Evolutionary conservation across 2,888 invertebrate species (phyloP).

Genomic region (Pterostichus niger): DNA sequence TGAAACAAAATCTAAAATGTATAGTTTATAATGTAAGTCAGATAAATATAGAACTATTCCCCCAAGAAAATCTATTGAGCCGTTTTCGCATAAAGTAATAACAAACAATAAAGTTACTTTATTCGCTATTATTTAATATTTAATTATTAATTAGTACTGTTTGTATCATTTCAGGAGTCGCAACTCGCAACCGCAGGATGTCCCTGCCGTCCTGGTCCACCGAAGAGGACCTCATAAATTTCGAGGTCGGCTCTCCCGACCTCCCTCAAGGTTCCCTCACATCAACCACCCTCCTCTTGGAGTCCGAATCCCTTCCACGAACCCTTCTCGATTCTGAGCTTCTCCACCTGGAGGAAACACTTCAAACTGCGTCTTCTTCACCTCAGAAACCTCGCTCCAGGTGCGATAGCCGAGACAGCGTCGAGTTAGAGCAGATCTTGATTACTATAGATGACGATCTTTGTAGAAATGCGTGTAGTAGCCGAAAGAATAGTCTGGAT

Average conservation of each 20-base stretch:
- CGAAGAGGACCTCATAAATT: slow-evolving; percentile 74
- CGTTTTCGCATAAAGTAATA: too few relatives aligned
- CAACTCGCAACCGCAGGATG: slow-evolving; percentile 11
- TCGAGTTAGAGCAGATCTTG: slow-evolving; percentile 75
- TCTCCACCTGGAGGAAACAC: slow-evolving; percentile 74
- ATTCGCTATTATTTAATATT: too few relatives aligned
- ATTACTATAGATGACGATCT: slow-evolving; percentile 74
- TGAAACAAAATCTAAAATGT: too few relatives aligned
- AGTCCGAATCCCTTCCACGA: slow-evolving; percentile 69
- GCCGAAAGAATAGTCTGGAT: slow-evolving; percentile 18
- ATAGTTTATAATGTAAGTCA: too few relatives aligned
- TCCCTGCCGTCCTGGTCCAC: slow-evolving; percentile 50
- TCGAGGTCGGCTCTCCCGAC: slow-evolving; percentile 73
- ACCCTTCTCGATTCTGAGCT: slow-evolving; percentile 75
- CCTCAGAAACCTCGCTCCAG: slow-evolving; percentile 52
- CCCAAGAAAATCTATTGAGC: too few relatives aligned
- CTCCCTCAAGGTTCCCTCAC: slow-evolving; percentile 70
- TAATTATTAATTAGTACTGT: too few relatives aligned
- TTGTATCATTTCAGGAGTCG: neutral
- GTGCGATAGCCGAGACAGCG: slow-evolving; percentile 66
- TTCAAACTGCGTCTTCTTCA: slow-evolving; percentile 71
- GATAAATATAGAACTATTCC: too few relatives aligned
- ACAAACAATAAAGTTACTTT: too few relatives aligned
- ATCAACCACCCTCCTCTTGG: slow-evolving; percentile 57
- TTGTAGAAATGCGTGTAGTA: neutral